Percentiles rank a stretch among this genome's conserved stretches.
Conservation (phyloP, 2,888 invertebrate species). For the Pristionchus fissidentatus region DNA sequence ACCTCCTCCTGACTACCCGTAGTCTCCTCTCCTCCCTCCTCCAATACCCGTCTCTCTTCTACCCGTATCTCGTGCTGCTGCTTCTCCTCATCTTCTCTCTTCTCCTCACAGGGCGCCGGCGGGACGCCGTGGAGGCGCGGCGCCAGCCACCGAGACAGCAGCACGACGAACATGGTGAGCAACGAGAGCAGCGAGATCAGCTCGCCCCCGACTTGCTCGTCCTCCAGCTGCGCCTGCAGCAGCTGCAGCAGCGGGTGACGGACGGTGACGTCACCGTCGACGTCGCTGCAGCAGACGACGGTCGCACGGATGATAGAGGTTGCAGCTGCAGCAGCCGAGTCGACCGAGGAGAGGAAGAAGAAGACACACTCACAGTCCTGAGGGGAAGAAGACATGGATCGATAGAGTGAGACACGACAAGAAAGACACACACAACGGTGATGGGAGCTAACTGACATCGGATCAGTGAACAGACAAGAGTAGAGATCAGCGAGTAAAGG, state of each 20-base stretch:
- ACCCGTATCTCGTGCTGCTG: slow-evolving; percentile 30
- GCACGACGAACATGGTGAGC: slow-evolving; percentile 48
- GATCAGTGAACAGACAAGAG: not conserved
- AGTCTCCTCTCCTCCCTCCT: not conserved
- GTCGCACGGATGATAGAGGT: not conserved
- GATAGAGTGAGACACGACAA: not conserved
- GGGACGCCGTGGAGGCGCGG: slow-evolving; percentile 24
- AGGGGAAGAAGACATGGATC: not conserved
- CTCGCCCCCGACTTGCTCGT: not conserved
- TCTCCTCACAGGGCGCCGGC: not conserved
- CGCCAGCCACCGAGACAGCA: slow-evolving; percentile 45
- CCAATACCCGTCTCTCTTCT: not conserved
- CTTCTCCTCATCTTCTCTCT: not conserved
- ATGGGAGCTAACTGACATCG: no score
- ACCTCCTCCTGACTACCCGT: slow-evolving; percentile 17
- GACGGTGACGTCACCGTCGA: not conserved
- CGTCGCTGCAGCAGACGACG: not conserved
- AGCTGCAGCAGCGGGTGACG: slow-evolving; percentile 29
- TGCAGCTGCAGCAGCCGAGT: not conserved
- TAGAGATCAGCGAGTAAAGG: not conserved
- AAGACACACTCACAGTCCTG: no score
- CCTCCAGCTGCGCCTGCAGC: slow-evolving; percentile 23
- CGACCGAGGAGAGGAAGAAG: no score
- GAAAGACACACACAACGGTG: no score
- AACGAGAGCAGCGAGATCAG: slow-evolving; percentile 40